Base-by-base conservation (phyloP, 2,888 invertebrate species). In the Therioaphis trifolii region DNA sequence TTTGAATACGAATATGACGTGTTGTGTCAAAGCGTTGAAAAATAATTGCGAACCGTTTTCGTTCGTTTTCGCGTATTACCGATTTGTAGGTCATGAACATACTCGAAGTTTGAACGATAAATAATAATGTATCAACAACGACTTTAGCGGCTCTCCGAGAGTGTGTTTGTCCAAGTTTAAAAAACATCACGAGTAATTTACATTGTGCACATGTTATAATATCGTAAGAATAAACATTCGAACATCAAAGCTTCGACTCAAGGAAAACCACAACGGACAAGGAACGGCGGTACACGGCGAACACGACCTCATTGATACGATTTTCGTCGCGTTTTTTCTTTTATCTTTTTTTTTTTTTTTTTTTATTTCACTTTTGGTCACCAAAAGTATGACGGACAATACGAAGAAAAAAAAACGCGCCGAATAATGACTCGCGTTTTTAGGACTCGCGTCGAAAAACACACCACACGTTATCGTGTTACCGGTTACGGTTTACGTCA, bases 1-100 rank as follows among this genome's bases (percentile, higher is more conserved):
- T 72, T 72, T 29, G 43, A 58, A 55, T 21, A 58, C 0, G 21
- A 58, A 58, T 21, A 58, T 15, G 11, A 9, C 12, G 27, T 49
- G 4, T 69, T 46, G 18, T 46, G 46, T 71, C 46, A 18, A 46
- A 49, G 24, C 27, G n/a, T 63, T n/a, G 7, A 35, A 35, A 63
- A 63, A 63, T 18, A 46, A 71, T 71, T 71, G 14, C 27, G 0
- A 11, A 27, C 46, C 4, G 27, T 46, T 71, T 71, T 46, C 18
- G 27, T 71, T 46, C 27, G 4, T 18, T 46, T 71, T 46, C 18
- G 27, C 11, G 27, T 63, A 35, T 35, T 71, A 71, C 27, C 21
- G 27, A 49, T 71, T 46, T 27, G 46, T 49, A 18, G 24, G 69
- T 43, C 14, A 58, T 9, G 27, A 71, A 71, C 69, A 69, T 46